Base-by-base conservation (phyloP, 2,113 vertebrate species). In the Taxidea taxus region DNA sequence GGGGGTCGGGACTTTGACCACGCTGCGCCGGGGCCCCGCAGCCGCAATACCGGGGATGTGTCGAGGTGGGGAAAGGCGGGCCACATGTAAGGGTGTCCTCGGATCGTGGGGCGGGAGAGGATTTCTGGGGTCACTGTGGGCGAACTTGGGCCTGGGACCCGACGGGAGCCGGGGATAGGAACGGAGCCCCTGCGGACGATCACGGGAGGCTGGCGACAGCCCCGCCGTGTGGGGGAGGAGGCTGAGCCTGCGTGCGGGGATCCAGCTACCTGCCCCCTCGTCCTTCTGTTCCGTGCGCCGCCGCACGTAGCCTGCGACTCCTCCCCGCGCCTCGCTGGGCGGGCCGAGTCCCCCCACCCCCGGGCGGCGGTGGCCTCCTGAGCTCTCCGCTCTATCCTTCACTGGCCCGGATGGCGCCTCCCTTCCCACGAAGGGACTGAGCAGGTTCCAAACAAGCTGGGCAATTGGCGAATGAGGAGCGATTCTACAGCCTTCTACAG, bases 281-380 rank as follows among this genome's bases (percentile, higher is more conserved):
- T 29, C 58, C 9, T 13, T 70, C 0, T 0, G 68, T 84, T 64
- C 91, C 86, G 96, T 97, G 94, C 94, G 80, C 82, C 47, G 29
- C 75, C 51, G 95, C 97, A 97, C 97, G 96, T 97, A 97, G 97
- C 68, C 42, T 1, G 2, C 47, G 62, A 13, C 80, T 95, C 90
- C 95, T 81, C 95, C 97, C 58, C 66, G 70, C 21, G 47, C 47
- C 47, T 4, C 2, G 4, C n/a, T 23, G 25, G 84, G 90, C 92
- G 6, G 7, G 47, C 49, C 0, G 2, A 20, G 47, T 5, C 23
- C 51, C 14, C 34, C 58, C 58, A 27, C 25, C 25, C 58, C 49
- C 34, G 0, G 21, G 34, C 51, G 47, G 31, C 60, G 4, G 31
- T 10, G n/a, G 74, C 16, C 54, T n/a, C n/a, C 29, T 34, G 14